Evolutionary conservation across 2,113 vertebrate species (phyloP), one percentile per base, ranked within the genome.

Genomic region (Catharus fuscescens): DNA sequence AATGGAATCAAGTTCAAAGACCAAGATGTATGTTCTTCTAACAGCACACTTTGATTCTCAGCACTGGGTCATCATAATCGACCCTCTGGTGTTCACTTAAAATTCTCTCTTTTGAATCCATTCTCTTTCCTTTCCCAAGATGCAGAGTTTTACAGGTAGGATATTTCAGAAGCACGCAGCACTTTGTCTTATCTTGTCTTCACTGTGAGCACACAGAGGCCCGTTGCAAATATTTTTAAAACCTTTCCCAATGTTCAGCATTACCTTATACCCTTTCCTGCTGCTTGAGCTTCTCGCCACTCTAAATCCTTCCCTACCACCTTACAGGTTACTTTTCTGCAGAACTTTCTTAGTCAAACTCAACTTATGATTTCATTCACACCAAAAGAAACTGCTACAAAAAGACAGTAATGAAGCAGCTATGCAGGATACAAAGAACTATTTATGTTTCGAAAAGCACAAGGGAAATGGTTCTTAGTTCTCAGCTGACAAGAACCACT

Each of bases 91-190:
- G 36, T 48, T 71, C 57, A n/a, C 48, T 34, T 81, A 65, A 97
- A 95, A 94, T 92, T 80, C 40, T 71, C 54, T 78, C 76, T 81
- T 88, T 86, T 92, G 64, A 94, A 88, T 88, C 72, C 66, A 34
- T 36, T 45, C 29, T 69, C 54, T 80, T 80, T 78, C 34, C 42
- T 66, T 85, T 86, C 64, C 76, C 31, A 59, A 83, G 65, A 70
- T 48, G 23, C 47, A 62, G 40, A 89, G 17, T 62, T 86, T 86
- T 90, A 74, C 76, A 90, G 54, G 64, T 62, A 86, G 79, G 38
- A 64, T 92, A 88, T 65, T 52, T 94, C n/a, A 60, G 86, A 45
- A 85, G 38, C 60, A 78, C 24, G 62, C 34, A 61, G 67, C 28
- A 52, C 62, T 73, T 47, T 14, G 52, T 34, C 74, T 95, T 90